Evolutionary conservation across 2,113 vertebrate genomes (phyloP).

Genomic region (Macaca nemestrina): DNA sequence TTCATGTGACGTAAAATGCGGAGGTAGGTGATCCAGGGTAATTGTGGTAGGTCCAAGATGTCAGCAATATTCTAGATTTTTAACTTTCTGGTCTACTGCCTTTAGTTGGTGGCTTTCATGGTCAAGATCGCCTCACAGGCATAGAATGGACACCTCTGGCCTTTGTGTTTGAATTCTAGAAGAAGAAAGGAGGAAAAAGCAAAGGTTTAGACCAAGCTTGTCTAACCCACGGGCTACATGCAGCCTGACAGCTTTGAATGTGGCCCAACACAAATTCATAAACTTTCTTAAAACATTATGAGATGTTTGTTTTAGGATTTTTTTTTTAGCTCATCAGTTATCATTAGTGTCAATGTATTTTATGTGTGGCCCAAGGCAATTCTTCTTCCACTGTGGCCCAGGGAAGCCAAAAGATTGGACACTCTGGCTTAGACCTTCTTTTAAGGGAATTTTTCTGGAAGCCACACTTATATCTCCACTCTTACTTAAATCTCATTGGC

Average conservation of each 20-base stretch:
- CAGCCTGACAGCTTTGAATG: no score
- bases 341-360: no score
- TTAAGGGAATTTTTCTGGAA: background rate
- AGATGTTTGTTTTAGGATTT: no score
- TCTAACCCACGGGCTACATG: no score
- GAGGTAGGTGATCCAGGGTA: background rate
- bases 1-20: background rate
- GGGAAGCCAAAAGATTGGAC: no score
- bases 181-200: background rate
- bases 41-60: background rate
- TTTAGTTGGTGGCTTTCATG: background rate
- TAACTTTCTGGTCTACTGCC: background rate
- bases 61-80: background rate
- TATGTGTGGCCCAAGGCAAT: no score
- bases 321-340: no score
- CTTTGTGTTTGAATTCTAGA: background rate
- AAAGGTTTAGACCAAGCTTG: background rate
- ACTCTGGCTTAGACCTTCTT: background rate
- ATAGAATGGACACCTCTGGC: background rate
- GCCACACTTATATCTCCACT: background rate
- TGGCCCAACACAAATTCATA: no score
- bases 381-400: no score
- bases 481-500: background rate
- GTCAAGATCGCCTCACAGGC: background rate
- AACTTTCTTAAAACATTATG: no score